phyloP scores from a whole-genome alignment of 2,797 vertebrate genomes.

The Sternarchorhynchus goeldii region DNA sequence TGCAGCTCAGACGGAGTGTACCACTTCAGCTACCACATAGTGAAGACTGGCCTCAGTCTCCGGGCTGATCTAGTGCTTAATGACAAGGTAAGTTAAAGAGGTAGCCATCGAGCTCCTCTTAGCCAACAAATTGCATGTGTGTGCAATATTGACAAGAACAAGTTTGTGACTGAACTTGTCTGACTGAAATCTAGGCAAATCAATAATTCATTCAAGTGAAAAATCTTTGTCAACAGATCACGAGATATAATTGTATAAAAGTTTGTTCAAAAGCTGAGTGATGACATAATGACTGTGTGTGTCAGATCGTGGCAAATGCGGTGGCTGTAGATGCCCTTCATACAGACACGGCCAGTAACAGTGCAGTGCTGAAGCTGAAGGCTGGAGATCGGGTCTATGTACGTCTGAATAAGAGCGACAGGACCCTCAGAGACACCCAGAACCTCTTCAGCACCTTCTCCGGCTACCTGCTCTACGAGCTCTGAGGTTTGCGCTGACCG shows the following conservation, averaged over 20 bases:
- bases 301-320: slow-evolving; percentile 53
- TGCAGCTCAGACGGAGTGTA: slow-evolving; percentile 89
- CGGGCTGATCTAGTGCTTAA: slow-evolving; percentile 91
- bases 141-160: neutral
- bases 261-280: neutral
- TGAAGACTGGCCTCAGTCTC: slow-evolving; percentile 87
- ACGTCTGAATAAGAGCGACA: slow-evolving; percentile 42
- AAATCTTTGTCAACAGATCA: too few species aligned
- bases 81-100: slow-evolving; percentile 79
- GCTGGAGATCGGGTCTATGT: slow-evolving; percentile 46
- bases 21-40: slow-evolving; percentile 91
- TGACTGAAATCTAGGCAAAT: neutral
- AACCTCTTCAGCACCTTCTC: slow-evolving; percentile 54
- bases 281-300: neutral
- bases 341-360: slow-evolving; percentile 53
- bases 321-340: slow-evolving; percentile 54
- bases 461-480: slow-evolving; percentile 51
- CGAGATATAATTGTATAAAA: too few species aligned
- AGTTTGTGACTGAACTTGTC: neutral
- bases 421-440: slow-evolving; percentile 28
- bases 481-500: slow-evolving; percentile 1
- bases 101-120: neutral
- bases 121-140: neutral
- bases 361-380: slow-evolving; percentile 43
- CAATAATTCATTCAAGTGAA: too few species aligned